Conservation (phyloP, 2,888 invertebrate genomes). For the Cerastis rubricosa region DNA sequence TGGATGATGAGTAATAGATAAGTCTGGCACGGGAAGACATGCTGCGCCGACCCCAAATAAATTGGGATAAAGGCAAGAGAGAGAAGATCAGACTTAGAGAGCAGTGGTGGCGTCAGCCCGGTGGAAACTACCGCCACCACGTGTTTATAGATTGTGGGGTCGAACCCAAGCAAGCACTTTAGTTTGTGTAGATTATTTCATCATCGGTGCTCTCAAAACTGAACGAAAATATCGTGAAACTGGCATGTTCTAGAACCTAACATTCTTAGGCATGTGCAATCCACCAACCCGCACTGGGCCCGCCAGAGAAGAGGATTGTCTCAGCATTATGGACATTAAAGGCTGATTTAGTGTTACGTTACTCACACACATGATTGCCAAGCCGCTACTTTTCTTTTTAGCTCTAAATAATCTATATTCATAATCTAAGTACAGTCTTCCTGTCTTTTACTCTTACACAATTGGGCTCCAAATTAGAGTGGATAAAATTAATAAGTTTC, state of each 20-base stretch:
- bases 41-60: too few species aligned
- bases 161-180: neutral
- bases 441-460: neutral
- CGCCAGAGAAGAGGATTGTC: neutral
- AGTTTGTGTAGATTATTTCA: neutral
- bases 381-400: neutral
- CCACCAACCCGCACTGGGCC: neutral
- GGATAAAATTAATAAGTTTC: neutral
- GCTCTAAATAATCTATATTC: neutral
- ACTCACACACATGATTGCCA: neutral
- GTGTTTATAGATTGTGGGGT: neutral
- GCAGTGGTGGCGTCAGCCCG: neutral
- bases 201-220: neutral
- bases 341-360: neutral
- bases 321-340: neutral
- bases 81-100: neutral
- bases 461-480: neutral
- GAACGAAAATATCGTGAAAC: neutral
- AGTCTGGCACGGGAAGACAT: too few species aligned
- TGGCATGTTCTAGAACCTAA: neutral
- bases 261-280: neutral
- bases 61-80: too few species aligned
- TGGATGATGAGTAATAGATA: too few species aligned
- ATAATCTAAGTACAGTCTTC: neutral
- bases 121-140: neutral